phyloP scores from a whole-genome alignment of 1,140 invertebrate species.

The Achroia grisella region DNA sequence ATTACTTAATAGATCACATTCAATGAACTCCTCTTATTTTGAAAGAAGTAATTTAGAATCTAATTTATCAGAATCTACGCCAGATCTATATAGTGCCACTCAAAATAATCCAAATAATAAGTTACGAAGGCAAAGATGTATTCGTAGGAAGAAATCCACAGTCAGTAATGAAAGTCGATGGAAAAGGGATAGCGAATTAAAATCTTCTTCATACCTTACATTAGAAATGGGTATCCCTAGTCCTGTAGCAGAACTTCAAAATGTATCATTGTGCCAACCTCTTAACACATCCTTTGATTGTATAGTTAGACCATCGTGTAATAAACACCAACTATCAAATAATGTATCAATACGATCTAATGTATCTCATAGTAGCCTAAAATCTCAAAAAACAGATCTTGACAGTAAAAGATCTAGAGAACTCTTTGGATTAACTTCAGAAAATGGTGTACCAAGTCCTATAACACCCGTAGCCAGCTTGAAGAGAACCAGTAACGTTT shows the following conservation, averaged over 20 bases:
- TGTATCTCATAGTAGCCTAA: constrained; percentile 56
- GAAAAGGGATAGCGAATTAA: constrained; percentile 31
- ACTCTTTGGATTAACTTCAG: constrained; percentile 52
- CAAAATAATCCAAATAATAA: constrained; percentile 34
- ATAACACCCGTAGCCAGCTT: constrained; percentile 54
- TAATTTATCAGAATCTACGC: constrained; percentile 53
- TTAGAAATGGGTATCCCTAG: constrained; percentile 56
- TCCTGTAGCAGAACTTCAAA: constrained; percentile 40
- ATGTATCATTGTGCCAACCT: constrained; percentile 40
- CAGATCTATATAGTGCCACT: constrained; percentile 37
- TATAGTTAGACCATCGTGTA: not conserved
- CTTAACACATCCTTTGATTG: constrained; percentile 16
- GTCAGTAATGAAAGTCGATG: constrained; percentile 53
- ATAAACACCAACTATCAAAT: not conserved
- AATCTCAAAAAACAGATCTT: constrained; percentile 22
- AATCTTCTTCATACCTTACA: constrained; percentile 36
- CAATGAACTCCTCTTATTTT: constrained; percentile 35
- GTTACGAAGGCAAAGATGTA: constrained; percentile 56
- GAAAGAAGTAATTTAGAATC: constrained; percentile 32
- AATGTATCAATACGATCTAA: constrained; percentile 36
- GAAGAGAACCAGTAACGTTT: constrained; percentile 48
- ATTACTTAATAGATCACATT: constrained; percentile 43
- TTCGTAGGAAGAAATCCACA: constrained; percentile 61
- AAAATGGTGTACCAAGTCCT: constrained; percentile 62
- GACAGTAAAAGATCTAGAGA: constrained; percentile 47